A percentile compares a stretch with the other conserved stretches of the same genome.
Evolutionary conservation across 2,797 vertebrate genomes (phyloP).

Genomic region (Kryptolebias ocellatus): DNA sequence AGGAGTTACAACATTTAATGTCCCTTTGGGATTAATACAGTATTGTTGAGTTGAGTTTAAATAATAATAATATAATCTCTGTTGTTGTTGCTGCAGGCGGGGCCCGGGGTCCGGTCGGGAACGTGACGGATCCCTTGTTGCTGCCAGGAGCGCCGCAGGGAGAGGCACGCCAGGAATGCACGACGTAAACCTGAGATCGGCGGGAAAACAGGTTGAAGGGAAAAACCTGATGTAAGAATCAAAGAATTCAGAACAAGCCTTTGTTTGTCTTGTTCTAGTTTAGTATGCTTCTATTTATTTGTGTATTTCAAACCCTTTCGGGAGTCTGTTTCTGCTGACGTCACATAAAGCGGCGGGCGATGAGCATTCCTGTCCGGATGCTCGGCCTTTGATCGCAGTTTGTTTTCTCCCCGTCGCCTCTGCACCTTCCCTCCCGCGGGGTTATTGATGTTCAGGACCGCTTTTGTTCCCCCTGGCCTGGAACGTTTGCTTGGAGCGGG

Average conservation of each 20-base stretch:
- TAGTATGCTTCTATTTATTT: no score
- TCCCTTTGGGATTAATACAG: no score
- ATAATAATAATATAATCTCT: no score
- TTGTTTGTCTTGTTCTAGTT: no score
- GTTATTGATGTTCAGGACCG: slow-evolving; percentile 42
- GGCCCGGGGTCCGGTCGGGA: no score
- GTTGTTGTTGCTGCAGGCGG: neutral
- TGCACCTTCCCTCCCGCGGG: slow-evolving; percentile 9
- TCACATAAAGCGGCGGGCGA: no score
- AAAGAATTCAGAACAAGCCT: no score
- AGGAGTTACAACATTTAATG: no score
- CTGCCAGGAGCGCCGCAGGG: slow-evolving; percentile 27
- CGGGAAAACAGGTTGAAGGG: neutral
- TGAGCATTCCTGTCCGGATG: no score
- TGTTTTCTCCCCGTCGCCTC: slow-evolving; percentile 4
- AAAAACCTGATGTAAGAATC: neutral
- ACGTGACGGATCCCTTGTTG: slow-evolving; percentile 30
- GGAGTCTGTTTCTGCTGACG: no score
- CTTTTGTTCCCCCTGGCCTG: neutral
- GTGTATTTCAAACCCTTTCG: no score
- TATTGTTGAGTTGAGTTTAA: no score
- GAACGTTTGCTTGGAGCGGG: neutral
- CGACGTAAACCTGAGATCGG: slow-evolving; percentile 2
- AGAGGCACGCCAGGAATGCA: slow-evolving; percentile 45
- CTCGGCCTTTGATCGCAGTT: slow-evolving; percentile 22